Percentiles rank a stretch among this genome's conserved stretches.
Evolutionary conservation across 2,113 vertebrate species (phyloP).

Genomic region (Saimiri boliviensis): DNA sequence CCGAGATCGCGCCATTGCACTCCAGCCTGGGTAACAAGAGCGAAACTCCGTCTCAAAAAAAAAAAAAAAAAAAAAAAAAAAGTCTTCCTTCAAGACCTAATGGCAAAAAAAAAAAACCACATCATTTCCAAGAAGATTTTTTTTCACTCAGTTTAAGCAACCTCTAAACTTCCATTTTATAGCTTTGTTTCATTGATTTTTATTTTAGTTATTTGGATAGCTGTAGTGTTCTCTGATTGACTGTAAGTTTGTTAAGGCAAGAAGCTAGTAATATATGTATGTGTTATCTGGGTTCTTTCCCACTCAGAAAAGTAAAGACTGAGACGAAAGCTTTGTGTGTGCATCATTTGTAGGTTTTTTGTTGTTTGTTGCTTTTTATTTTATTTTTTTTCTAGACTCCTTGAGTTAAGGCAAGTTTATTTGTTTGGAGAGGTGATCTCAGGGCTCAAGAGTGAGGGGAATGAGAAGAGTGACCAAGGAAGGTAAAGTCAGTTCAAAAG

Average conservation of each 20-base stretch:
- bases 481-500: neutral
- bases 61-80: too few species aligned
- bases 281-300: neutral
- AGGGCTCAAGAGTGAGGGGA: neutral
- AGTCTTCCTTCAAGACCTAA: neutral
- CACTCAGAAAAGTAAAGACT: neutral
- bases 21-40: too few species aligned
- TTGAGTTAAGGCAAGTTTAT: neutral
- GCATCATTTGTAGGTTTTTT: neutral
- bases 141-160: neutral
- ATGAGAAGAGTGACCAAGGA: neutral
- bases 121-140: too few species aligned
- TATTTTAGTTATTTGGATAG: neutral
- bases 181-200: neutral
- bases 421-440: neutral
- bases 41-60: too few species aligned
- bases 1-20: too few species aligned
- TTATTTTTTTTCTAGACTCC: too few species aligned
- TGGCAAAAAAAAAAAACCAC: neutral
- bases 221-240: neutral
- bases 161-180: neutral
- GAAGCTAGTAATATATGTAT: neutral
- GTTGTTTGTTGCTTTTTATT: too few species aligned
- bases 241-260: neutral
- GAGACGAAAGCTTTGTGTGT: neutral